Percentiles rank a stretch among this genome's conserved stretches.
Evolutionary conservation across 2,113 vertebrate genomes (phyloP).

Genomic region (Sebastes schlegelii): DNA sequence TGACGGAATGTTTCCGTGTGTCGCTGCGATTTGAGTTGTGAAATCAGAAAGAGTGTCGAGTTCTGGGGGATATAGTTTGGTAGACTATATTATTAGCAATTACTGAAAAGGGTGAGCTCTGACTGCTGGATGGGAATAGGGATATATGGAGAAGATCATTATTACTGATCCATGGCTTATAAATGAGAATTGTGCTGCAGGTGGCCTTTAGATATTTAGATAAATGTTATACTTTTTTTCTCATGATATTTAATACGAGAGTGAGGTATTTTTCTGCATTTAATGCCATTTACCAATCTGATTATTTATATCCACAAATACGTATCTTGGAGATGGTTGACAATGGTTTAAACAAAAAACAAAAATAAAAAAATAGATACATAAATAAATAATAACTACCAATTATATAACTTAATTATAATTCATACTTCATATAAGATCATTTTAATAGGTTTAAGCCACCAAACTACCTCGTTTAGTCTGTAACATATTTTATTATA

Average conservation of each 20-base stretch:
- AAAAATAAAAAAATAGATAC: too few species aligned
- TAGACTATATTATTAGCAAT: neutral
- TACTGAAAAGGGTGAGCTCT: neutral
- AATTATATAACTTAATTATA: too few species aligned
- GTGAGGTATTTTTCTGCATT: neutral
- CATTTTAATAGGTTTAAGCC: neutral
- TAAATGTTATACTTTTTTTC: neutral
- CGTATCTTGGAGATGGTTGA: neutral
- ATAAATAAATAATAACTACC: too few species aligned
- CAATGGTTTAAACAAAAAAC: too few species aligned
- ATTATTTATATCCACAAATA: neutral
- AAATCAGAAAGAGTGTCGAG: slow-evolving; percentile 10
- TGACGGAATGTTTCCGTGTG: neutral
- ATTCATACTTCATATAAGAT: neutral
- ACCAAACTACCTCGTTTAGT: neutral
- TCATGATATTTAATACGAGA: neutral
- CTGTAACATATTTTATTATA: neutral
- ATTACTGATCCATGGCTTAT: too few species aligned
- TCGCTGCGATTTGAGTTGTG: neutral
- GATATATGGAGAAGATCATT: neutral
- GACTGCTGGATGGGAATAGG: neutral
- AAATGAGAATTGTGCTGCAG: too few species aligned
- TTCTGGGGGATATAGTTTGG: neutral
- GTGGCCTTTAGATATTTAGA: neutral
- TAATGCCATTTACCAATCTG: neutral